Base-by-base conservation (phyloP, 2,888 invertebrate species). In the Galerucella nymphaeae region DNA sequence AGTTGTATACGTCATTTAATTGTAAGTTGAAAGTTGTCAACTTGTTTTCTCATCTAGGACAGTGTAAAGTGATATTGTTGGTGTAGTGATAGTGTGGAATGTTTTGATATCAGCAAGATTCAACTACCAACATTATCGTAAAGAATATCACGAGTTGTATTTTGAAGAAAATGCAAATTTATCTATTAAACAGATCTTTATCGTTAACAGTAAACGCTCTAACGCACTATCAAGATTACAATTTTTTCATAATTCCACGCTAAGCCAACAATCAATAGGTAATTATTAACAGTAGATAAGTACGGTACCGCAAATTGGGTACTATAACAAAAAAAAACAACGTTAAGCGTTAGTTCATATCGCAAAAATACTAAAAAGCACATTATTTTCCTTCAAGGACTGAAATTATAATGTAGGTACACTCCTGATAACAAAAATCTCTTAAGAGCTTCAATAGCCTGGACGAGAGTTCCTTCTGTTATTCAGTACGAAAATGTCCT, bases 131-230 rank as follows among this genome's bases (percentile, higher is more conserved):
- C 53, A 63, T 63, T 57, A 70, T 63, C 50, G 57, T 57, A n/a
- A 11, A 42, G 20, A 66, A 58, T 30, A 71, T 65, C 61, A 65
- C 30, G 57, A 57, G 65, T 18, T 53, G 53, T 53, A 53, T 53
- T 53, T 53, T 53, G 18, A 53, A 53, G 41, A 61, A 67, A 73
- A 75, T 73, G 57, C 45, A 59, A 67, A 53, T 63, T 13, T 64
- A 70, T 67, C 71, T 66, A 73, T 73, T 73, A 71, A 71, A 62
- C 63, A 73, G 67, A 68, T 62, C 14, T 18, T 61, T 53, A 66
- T 66, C 66, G 61, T 23, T 68, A 68, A 62, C 68, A 68, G 61
- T 62, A 68, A 48, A 59, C 16, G 23, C 59, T 53, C 62, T 41
- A 38, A 53, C 50, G 68, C 48, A 62, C 50, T 61, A 68, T 68